phyloP scores from a whole-genome alignment of 1,140 invertebrate species.

The Cherax destructor region DNA sequence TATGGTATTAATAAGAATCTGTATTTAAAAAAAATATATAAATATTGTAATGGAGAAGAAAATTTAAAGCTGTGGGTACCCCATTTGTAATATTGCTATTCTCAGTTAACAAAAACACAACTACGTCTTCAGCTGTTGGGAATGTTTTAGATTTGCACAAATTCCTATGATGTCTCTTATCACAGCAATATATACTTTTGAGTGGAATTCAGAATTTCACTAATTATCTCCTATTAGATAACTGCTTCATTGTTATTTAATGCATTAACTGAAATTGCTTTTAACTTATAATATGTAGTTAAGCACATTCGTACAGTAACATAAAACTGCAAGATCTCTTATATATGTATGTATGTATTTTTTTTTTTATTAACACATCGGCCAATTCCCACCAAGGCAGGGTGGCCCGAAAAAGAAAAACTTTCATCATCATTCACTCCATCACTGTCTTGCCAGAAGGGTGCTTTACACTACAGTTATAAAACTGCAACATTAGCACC shows the following conservation, averaged over 20 bases:
- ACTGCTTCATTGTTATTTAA: not conserved
- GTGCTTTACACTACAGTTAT: no score
- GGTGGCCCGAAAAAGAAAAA: no score
- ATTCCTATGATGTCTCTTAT: slow-evolving; percentile 24
- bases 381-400: no score
- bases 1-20: not conserved
- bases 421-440: no score
- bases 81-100: not conserved
- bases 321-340: not conserved
- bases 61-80: not conserved
- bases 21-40: not conserved
- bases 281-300: not conserved
- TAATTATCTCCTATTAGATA: not conserved
- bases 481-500: no score
- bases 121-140: not conserved
- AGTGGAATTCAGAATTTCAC: slow-evolving; percentile 8
- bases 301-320: not conserved
- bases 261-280: no score
- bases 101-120: not conserved
- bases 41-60: no score
- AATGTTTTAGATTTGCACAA: slow-evolving; percentile 2
- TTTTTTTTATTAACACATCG: no score
- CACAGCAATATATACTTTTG: slow-evolving; percentile 38
- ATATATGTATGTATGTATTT: no score
- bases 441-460: no score